Conservation (phyloP, 2,113 vertebrate species). For the Pantherophis guttatus region DNA sequence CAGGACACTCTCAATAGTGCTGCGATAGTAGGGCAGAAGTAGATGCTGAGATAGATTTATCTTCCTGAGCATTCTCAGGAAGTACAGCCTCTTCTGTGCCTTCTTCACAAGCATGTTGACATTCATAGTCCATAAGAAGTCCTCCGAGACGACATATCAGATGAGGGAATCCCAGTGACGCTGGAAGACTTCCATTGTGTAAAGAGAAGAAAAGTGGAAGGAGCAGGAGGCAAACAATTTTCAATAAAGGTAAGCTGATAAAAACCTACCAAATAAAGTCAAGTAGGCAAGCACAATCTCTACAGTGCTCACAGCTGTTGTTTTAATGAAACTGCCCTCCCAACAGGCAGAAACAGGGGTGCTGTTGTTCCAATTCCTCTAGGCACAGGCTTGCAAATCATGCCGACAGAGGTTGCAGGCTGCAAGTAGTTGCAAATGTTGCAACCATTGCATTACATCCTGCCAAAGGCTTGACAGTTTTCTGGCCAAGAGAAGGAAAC, state of each 20-base stretch:
- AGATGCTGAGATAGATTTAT: too few relatives aligned
- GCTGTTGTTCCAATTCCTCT: not conserved
- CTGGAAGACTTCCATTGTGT: slow-evolving; percentile 28
- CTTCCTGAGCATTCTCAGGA: too few relatives aligned
- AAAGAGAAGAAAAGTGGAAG: slow-evolving; percentile 33
- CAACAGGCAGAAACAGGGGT: not conserved
- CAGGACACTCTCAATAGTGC: too few relatives aligned
- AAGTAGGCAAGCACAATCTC: slow-evolving; percentile 44
- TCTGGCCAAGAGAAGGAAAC: not conserved
- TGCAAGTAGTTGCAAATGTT: not conserved
- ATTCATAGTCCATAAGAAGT: too few relatives aligned
- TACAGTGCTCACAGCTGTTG: slow-evolving; percentile 46
- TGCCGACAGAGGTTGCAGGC: not conserved
- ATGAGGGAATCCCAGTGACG: not conserved
- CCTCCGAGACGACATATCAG: not conserved
- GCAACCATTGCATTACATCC: not conserved
- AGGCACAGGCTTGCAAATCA: not conserved
- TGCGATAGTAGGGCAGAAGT: too few relatives aligned
- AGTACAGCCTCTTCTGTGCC: too few relatives aligned
- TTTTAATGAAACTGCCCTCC: slow-evolving; percentile 42
- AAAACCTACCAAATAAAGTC: slow-evolving; percentile 53
- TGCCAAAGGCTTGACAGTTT: not conserved
- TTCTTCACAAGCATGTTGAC: too few relatives aligned
- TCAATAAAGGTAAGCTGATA: slow-evolving; percentile 60
- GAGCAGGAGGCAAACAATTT: slow-evolving; percentile 42